phyloP scores from a whole-genome alignment of 2,888 invertebrate genomes.

The Drosophila fungiperda region DNA sequence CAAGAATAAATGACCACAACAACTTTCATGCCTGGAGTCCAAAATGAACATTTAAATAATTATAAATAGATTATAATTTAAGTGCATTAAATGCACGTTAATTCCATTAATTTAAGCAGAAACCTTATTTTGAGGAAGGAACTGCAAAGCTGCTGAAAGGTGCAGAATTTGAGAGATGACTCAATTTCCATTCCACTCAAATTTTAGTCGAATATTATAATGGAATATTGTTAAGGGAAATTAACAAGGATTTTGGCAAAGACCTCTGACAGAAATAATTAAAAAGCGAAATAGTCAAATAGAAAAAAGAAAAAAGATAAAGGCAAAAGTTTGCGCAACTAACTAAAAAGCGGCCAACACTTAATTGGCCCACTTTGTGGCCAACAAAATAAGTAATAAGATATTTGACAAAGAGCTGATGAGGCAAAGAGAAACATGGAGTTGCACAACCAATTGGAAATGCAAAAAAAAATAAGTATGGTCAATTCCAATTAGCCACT shows the following conservation, averaged over 20 bases:
- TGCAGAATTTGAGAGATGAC: background rate
- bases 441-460: background rate
- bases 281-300: background rate
- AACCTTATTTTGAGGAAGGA: background rate
- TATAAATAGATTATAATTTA: background rate
- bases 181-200: background rate
- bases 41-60: background rate
- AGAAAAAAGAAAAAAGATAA: background rate
- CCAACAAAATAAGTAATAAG: background rate
- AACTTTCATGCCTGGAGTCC: background rate
- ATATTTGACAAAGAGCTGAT: background rate
- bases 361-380: background rate
- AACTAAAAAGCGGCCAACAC: background rate
- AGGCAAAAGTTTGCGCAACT: background rate
- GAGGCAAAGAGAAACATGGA: background rate
- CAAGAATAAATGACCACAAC: background rate
- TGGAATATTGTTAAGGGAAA: background rate
- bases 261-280: background rate
- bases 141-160: background rate
- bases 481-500: background rate
- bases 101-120: background rate
- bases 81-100: background rate
- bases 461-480: background rate
- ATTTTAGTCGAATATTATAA: background rate
- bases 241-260: background rate